These are phyloP conservation scores for Microplitis deprimator DNA, from an alignment of 2,888 invertebrate genomes.

Conservation along the genomic window DNA sequence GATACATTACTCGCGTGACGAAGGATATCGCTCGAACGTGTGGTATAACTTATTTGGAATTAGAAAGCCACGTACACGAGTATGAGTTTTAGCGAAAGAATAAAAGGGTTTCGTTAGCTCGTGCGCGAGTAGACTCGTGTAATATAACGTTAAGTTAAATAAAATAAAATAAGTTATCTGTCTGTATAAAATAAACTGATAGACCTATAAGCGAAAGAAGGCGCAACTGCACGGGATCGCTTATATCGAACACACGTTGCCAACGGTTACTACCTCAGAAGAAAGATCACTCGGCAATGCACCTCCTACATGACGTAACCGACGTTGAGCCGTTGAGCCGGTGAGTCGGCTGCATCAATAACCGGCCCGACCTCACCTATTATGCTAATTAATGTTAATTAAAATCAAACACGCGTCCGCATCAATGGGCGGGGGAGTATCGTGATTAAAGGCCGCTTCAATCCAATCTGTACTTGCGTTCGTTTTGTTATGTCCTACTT, in stretches of 20 bases:
- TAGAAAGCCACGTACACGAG: conserved; percentile 45
- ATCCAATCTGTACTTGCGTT: conserved; percentile 5
- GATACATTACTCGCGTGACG: conserved; percentile 32
- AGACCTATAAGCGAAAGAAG: background rate
- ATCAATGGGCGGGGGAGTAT: conserved; percentile 33
- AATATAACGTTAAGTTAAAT: background rate
- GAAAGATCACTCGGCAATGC: conserved; percentile 31
- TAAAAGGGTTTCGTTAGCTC: conserved; percentile 34
- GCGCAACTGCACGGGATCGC: background rate
- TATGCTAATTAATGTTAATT: conserved; percentile 65
- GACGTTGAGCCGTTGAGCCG: conserved; percentile 15
- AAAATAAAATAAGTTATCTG: conserved; percentile 15
- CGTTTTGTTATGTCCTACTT: conserved; percentile 16
- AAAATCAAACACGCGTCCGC: conserved; percentile 59
- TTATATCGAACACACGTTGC: too few relatives aligned
- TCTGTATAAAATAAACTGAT: background rate
- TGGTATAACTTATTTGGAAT: conserved; percentile 50
- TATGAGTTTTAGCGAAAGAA: background rate
- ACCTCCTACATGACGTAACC: conserved; percentile 37
- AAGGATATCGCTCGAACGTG: conserved; percentile 34
- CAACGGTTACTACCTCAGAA: conserved; percentile 2
- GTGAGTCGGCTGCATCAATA: background rate
- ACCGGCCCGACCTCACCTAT: conserved; percentile 52
- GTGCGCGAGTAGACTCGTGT: conserved; percentile 13
- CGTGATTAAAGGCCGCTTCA: conserved; percentile 26